phyloP scores from a whole-genome alignment of 2,888 invertebrate species.

The Bimastos eiseni region DNA sequence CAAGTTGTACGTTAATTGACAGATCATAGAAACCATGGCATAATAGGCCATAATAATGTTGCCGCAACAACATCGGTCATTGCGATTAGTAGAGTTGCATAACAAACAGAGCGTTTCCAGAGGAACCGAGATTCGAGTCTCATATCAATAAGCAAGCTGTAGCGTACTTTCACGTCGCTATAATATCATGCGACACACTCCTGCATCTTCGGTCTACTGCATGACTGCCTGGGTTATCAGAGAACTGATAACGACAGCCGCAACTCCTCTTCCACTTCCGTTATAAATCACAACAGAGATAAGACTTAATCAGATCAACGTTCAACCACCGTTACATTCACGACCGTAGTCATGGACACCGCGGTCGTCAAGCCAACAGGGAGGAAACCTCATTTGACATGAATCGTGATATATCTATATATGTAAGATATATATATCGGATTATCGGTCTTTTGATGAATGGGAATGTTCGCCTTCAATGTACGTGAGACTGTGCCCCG shows the following conservation, averaged over 20 bases:
- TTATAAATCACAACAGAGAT: neutral
- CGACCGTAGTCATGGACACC: neutral
- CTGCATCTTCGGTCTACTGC: neutral
- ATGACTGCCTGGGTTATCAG: neutral
- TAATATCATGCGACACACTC: neutral
- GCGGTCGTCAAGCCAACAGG: neutral
- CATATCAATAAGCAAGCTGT: neutral
- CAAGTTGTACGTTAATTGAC: neutral
- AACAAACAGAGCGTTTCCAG: neutral
- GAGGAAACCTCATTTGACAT: neutral
- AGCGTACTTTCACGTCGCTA: too few relatives aligned
- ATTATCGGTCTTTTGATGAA: neutral
- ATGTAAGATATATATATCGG: too few relatives aligned
- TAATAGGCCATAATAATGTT: neutral
- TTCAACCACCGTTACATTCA: neutral
- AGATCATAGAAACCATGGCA: neutral
- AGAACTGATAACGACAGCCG: neutral
- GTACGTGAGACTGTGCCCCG: too few relatives aligned
- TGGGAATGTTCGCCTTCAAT: neutral
- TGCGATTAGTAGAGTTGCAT: neutral
- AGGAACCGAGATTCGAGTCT: neutral
- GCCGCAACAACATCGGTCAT: neutral
- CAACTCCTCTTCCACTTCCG: neutral
- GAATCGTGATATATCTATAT: too few relatives aligned
- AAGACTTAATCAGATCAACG: neutral